Evolutionary conservation across 1,140 invertebrate species (phyloP).

Genomic region (Bombus fervidus): DNA sequence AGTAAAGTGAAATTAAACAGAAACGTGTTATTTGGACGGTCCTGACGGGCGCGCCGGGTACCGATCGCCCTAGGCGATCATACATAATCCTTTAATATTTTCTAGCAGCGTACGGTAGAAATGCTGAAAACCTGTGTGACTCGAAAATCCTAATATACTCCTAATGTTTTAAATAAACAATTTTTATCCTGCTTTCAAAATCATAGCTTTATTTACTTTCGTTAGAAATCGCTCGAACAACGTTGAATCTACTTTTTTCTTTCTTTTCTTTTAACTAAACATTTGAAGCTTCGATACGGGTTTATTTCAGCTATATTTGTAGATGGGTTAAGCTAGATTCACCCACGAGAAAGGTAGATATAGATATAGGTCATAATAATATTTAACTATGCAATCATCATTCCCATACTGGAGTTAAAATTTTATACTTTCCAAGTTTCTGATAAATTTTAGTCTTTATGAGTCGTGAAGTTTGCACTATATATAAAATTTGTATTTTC

Average conservation of each 20-base stretch:
- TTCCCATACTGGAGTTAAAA: no score
- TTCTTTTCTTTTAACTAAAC: neutral
- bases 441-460: no score
- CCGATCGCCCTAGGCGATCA: constrained; percentile 37
- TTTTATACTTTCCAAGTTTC: no score
- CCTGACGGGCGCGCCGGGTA: constrained; percentile 22
- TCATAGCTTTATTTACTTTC: no score
- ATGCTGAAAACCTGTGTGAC: neutral
- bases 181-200: no score
- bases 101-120: constrained; percentile 4
- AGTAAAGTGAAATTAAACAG: constrained; percentile 77
- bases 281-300: neutral
- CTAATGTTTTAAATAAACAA: neutral
- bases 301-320: no score
- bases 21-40: constrained; percentile 69
- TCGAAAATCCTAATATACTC: neutral
- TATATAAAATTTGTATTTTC: neutral
- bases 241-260: no score
- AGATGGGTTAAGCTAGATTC: no score
- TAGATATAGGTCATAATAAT: no score
- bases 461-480: neutral
- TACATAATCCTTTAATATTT: constrained; percentile 38
- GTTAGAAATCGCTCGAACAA: no score
- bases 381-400: no score
- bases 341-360: no score